A percentile compares a stretch with the other conserved stretches of the same genome.
Conservation (phyloP, 2,797 vertebrate genomes). For the Tinamus major region DNA sequence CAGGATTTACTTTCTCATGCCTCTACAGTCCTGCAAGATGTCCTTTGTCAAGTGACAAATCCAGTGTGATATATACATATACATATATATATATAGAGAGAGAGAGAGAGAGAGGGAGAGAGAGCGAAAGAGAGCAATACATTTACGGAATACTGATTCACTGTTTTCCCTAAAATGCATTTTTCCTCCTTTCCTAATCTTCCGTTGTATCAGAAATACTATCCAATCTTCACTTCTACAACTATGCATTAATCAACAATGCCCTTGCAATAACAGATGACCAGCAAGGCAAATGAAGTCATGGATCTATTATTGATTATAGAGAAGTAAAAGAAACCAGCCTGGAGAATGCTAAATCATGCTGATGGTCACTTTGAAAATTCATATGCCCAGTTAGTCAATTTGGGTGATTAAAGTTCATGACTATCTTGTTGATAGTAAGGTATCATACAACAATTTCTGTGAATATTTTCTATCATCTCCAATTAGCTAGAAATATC, state of each 20-base stretch:
- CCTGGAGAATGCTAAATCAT: neutral
- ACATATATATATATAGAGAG: rapidly evolving
- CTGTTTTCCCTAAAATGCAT: neutral
- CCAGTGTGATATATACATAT: neutral
- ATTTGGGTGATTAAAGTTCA: neutral
- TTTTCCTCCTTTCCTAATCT: neutral
- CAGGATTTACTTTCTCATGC: neutral
- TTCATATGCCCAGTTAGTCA: neutral
- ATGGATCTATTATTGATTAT: neutral
- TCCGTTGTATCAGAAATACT: neutral
- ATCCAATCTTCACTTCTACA: neutral
- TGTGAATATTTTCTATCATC: neutral
- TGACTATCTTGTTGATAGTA: neutral
- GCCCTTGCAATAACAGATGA: neutral
- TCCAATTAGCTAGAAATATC: neutral
- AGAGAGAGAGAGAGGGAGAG: neutral
- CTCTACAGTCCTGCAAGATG: neutral
- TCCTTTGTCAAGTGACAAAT: neutral
- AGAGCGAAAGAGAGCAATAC: neutral
- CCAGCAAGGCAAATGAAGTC: neutral
- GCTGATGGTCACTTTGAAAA: neutral
- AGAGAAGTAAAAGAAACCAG: neutral
- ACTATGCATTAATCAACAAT: neutral
- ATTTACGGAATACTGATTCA: neutral
- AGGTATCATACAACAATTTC: neutral